These are phyloP conservation scores for Lobophora halterata DNA, from an alignment of 2,888 invertebrate species.

Conservation along the genomic window DNA sequence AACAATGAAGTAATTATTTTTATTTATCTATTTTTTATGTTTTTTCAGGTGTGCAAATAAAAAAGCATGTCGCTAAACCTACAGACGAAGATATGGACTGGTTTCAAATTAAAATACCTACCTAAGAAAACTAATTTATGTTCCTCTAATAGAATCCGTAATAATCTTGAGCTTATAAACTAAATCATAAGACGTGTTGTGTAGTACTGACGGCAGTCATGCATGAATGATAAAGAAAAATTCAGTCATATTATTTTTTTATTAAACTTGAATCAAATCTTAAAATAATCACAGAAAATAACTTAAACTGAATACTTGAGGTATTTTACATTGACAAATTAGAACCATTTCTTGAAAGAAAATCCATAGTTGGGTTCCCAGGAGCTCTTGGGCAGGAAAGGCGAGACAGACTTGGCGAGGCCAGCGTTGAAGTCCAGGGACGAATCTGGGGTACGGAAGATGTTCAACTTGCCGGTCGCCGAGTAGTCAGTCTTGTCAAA, in stretches of 20 bases:
- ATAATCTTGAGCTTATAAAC: no score
- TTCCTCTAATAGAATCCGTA: no score
- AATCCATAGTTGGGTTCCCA: slow-evolving; percentile 43
- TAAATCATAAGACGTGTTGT: no score
- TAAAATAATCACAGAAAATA: slow-evolving; percentile 9
- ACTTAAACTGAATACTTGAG: no score
- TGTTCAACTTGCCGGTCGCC: slow-evolving; percentile 44
- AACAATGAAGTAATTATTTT: no score
- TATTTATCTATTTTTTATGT: no score
- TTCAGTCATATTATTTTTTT: no score
- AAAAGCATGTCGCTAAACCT: slow-evolving; percentile 36
- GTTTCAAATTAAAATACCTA: slow-evolving; percentile 61
- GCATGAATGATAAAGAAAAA: no score
- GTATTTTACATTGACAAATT: slow-evolving; percentile 9
- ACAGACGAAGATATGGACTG: slow-evolving; percentile 49
- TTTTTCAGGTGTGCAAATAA: slow-evolving; percentile 48
- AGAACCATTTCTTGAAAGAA: slow-evolving; percentile 39
- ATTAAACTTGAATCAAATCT: no score
- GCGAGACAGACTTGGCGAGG: slow-evolving; percentile 39
- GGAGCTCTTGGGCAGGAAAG: slow-evolving; percentile 34
- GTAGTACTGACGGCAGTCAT: no score
- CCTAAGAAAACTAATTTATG: no score
- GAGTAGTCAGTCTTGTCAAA: slow-evolving; percentile 45
- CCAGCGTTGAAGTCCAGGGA: slow-evolving; percentile 50
- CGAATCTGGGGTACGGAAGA: slow-evolving; percentile 34